These are phyloP conservation scores for Eledona agricola DNA, from an alignment of 2,888 invertebrate genomes.

Conservation along the genomic window DNA sequence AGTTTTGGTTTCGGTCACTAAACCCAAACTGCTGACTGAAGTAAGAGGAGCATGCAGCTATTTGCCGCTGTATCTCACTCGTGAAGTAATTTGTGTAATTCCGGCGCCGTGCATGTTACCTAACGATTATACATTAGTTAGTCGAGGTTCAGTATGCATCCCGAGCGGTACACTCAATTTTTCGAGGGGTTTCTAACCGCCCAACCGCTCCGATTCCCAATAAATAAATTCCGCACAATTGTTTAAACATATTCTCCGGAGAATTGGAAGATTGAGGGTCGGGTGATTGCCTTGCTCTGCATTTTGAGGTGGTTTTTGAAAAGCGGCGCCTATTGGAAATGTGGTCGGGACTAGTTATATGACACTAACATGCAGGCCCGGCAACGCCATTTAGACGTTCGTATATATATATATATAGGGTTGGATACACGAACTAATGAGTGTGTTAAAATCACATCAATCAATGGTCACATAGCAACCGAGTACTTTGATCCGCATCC, in stretches of 20 bases:
- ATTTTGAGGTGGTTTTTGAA: constrained; percentile 1
- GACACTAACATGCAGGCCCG: constrained; percentile 48
- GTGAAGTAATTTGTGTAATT: constrained; percentile 51
- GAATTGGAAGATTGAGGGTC: too few species aligned
- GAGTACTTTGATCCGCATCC: constrained; percentile 53
- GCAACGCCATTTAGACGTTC: constrained; percentile 50
- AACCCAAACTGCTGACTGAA: constrained; percentile 13
- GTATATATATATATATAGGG: constrained; percentile 26
- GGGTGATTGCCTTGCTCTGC: too few species aligned
- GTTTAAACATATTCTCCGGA: too few species aligned
- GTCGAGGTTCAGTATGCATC: constrained; percentile 38
- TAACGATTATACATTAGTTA: constrained; percentile 52
- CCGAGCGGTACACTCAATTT: constrained; percentile 35
- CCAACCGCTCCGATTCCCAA: too few species aligned
- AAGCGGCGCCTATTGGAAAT: constrained; percentile 20
- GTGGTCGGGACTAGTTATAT: constrained; percentile 43
- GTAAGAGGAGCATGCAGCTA: constrained; percentile 24
- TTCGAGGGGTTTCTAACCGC: too few species aligned
- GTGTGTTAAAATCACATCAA: constrained; percentile 61
- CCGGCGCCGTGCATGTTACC: constrained; percentile 46
- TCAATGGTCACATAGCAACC: constrained; percentile 61
- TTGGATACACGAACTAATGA: constrained; percentile 53
- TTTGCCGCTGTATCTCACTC: constrained; percentile 33
- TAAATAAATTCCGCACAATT: too few species aligned
- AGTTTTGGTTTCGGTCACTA: constrained; percentile 2